Evolutionary conservation across 2,113 vertebrate species (phyloP), one percentile per base, ranked within the genome.

Genomic region (Suncus etruscus): DNA sequence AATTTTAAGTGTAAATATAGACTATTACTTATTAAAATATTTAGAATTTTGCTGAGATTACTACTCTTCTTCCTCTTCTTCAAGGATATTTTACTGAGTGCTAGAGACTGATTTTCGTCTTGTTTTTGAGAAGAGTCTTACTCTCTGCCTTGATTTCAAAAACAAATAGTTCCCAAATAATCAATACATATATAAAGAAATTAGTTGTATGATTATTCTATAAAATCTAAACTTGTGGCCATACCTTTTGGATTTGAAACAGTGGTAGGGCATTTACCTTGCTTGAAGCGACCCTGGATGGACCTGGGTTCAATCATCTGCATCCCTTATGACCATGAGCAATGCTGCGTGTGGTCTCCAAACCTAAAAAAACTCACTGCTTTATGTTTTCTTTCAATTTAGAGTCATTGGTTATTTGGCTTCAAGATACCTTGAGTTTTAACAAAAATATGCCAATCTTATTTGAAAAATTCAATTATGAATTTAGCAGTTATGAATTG

Each of bases 1-100:
- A 81, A 87, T 70, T 83, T 50, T 85, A 66, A 45, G 75, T 83
- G 8, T n/a, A 83, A 94, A 3, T 65, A 75, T 48, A 25, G 5
- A 88, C 74, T 65, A 79, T 85, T 70, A 39, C 0, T 32, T 70
- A 25, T 79, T 83, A 80, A 66, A 7, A 79, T 65, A 72, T 51
- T 5, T 20, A 70, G 29, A 65, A 72, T 7, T 31, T 84, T 18
- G 45, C 11, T 70, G 9, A 95, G 77, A 74, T 58, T 20, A 29
- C 47, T 80, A 48, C 8, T 81, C 88, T 22, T 45, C 54, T 51
- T 50, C 18, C 14, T 54, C 8, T 54, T 54, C 54, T 54, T 54
- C 54, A 54, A 54, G 51, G 16, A 54, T 54, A 14, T 54, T 54
- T 15, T 54, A n/a, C n/a, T 39, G 39, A 54, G 54, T 54, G 12